Percentiles rank a stretch among this genome's conserved stretches.
Conservation (phyloP, 1,140 invertebrate species). For the Calliopsis andreniformis region DNA sequence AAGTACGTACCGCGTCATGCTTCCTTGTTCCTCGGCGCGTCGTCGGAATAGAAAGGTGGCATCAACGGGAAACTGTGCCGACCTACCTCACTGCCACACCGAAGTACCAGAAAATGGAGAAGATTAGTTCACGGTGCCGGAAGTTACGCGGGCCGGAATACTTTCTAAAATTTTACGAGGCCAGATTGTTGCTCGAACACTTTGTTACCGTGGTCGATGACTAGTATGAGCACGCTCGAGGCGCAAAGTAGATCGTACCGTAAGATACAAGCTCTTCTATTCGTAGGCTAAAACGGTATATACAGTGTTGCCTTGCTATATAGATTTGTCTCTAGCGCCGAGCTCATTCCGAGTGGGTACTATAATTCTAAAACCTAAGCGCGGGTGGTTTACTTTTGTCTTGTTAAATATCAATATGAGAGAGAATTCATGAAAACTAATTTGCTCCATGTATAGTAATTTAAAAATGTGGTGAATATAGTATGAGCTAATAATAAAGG, state of each 20-base stretch:
- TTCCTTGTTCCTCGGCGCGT: slow-evolving; percentile 64
- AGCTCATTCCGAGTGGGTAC: no score
- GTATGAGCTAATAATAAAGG: no score
- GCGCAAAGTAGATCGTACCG: slow-evolving; percentile 4
- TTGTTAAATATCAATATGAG: neutral
- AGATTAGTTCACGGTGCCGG: slow-evolving; percentile 38
- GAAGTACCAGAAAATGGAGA: slow-evolving; percentile 52
- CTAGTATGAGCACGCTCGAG: slow-evolving; percentile 1
- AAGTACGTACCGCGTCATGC: slow-evolving; percentile 49
- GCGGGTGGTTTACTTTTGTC: no score
- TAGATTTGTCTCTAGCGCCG: no score
- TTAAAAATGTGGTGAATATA: no score
- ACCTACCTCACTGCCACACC: slow-evolving; percentile 53
- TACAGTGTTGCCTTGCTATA: no score
- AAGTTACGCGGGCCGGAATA: slow-evolving; percentile 35
- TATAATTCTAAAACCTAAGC: no score
- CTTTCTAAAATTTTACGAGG: slow-evolving; percentile 47
- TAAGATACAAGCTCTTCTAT: neutral
- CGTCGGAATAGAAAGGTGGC: slow-evolving; percentile 68
- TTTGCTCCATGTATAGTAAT: no score
- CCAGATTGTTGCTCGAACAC: neutral
- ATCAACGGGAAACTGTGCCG: slow-evolving; percentile 49
- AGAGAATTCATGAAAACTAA: no score
- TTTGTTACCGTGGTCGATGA: neutral
- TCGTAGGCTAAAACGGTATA: no score